A percentile compares a stretch with the other conserved stretches of the same genome.
phyloP scores from a whole-genome alignment of 2,888 invertebrate species.

The Heliconius hortense region DNA sequence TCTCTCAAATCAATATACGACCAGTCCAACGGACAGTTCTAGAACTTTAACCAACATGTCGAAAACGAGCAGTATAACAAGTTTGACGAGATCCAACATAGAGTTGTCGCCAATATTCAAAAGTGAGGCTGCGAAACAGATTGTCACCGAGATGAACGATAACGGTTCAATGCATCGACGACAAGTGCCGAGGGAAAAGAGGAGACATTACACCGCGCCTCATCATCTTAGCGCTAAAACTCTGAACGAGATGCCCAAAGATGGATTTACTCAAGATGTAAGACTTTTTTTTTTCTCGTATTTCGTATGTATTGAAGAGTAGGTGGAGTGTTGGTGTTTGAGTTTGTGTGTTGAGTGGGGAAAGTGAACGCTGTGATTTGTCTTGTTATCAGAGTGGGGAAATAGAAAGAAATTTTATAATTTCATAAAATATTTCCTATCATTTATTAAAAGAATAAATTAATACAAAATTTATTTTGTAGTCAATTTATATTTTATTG shows the following conservation, averaged over 20 bases:
- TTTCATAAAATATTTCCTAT: no score
- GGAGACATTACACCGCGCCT: conserved; percentile 93
- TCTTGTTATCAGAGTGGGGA: no score
- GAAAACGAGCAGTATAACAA: conserved; percentile 74
- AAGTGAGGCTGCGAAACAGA: conserved; percentile 92
- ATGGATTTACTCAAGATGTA: conserved; percentile 73
- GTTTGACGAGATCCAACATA: conserved; percentile 72
- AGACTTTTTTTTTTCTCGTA: conserved; percentile 47
- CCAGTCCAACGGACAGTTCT: conserved; percentile 74
- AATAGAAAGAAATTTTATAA: no score
- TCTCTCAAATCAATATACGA: conserved; percentile 72
- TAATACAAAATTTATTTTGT: no score
- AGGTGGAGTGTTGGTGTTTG: no score
- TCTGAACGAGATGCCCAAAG: conserved; percentile 80
- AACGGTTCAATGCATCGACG: conserved; percentile 84
- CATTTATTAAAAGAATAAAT: no score
- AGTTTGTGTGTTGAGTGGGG: no score
- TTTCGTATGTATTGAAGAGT: no score
- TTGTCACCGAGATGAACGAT: conserved; percentile 90
- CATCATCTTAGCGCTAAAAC: conserved; percentile 86
- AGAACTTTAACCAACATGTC: conserved; percentile 74
- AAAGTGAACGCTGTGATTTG: no score
- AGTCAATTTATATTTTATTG: no score
- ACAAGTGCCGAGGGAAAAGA: conserved; percentile 90
- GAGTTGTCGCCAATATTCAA: conserved; percentile 91